Evolutionary conservation across 2,888 invertebrate genomes (phyloP), one percentile per base, ranked within the genome.

Genomic region (Nudaria mundana): DNA sequence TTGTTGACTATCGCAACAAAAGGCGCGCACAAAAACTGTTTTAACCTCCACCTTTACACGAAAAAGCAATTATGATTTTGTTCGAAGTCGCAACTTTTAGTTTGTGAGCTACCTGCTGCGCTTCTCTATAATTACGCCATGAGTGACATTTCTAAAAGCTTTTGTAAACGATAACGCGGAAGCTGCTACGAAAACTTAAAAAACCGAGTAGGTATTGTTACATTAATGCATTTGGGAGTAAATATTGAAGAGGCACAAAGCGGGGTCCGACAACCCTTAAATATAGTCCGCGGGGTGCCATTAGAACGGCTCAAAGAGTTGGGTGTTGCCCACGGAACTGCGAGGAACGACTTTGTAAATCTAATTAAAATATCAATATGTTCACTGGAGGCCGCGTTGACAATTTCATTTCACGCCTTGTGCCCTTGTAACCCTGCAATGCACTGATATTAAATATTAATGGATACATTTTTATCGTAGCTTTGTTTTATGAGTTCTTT

Each of bases 361-460:
- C 88, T 88, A 88, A 88, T 88, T 88, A 87, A 87, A 88, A 87
- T 88, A 87, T 88, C 87, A 88, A 87, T 88, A 88, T 87, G 88
- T 76, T 86, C 73, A 68, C 79, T 75, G 74, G 66, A 77, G 73
- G 67, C 77, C 79, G 79, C 79, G 81, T 76, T 79, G 79, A 86
- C 82, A 83, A 86, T 86, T 86, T 72, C 79, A 88, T 87, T 88
- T 86, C 81, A 87, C 83, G 86, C 82, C 75, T 79, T 64, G 69
- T 62, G 56, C 51, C 42, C 57, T 43, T 32, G 42, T 52, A 30
- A 50, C 56, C 52, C 50, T 41, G 44, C 40, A 29, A 43, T 29
- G 56, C 36, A 30, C 36, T 32, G 39, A 48, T 50, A 60, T 56
- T 58, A 47, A 64, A 63, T 65, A 48, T 59, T 64, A 63, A 62